Conservation (phyloP, 2,113 vertebrate genomes). For the Nothocercus julius region DNA sequence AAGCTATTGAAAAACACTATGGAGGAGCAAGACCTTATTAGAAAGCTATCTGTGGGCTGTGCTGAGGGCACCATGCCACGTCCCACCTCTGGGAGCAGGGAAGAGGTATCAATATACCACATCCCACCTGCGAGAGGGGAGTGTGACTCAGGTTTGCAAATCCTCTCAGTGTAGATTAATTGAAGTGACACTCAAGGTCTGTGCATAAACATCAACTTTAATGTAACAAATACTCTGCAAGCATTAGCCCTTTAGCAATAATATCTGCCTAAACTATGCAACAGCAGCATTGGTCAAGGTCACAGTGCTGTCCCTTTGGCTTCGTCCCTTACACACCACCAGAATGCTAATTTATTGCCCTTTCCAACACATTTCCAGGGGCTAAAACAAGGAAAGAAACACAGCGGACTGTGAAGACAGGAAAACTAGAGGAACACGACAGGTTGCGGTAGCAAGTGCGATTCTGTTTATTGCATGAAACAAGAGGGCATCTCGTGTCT, state of each 20-base stretch:
- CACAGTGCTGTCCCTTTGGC: no score
- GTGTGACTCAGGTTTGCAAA: no score
- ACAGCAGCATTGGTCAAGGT: no score
- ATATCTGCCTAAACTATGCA: no score
- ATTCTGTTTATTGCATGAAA: slow-evolving; percentile 5
- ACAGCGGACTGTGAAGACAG: background rate
- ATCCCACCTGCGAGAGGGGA: no score
- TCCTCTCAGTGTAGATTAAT: no score
- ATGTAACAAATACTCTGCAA: no score
- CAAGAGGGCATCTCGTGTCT: background rate
- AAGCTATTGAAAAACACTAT: background rate
- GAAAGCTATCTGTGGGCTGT: background rate
- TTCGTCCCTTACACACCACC: background rate
- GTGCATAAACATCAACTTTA: no score
- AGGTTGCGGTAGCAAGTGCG: background rate
- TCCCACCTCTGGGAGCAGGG: no score
- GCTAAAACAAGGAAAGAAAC: background rate
- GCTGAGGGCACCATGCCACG: background rate
- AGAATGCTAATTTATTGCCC: background rate
- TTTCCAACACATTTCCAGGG: background rate
- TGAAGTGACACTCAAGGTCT: no score
- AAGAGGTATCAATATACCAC: no score
- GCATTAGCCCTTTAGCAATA: no score
- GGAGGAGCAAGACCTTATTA: background rate
- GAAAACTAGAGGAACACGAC: background rate